Conservation (phyloP, 2,888 invertebrate genomes). For the Dascillus cervinus region DNA sequence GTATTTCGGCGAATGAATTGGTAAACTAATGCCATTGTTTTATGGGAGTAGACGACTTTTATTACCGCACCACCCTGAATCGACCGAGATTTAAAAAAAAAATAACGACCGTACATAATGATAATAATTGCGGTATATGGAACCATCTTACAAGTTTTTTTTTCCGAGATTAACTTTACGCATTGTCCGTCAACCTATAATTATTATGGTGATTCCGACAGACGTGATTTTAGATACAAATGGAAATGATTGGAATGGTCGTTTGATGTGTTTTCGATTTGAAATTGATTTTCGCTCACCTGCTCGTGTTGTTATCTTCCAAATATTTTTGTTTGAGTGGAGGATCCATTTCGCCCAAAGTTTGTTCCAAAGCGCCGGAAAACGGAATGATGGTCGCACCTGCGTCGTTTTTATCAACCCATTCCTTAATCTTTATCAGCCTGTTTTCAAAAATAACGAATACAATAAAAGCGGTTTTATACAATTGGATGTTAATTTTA, state of each 20-base stretch:
- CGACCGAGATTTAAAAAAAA: conserved; percentile 18
- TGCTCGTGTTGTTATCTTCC: conserved; percentile 74
- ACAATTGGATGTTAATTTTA: too few species aligned
- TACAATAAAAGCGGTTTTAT: too few species aligned
- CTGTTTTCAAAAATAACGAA: conserved; percentile 46
- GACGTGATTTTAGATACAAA: conserved; percentile 22
- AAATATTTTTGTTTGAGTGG: conserved; percentile 67
- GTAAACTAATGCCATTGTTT: conserved; percentile 24
- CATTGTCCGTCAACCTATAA: conserved; percentile 31
- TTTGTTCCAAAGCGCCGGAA: conserved; percentile 85
- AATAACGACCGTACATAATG: conserved; percentile 29
- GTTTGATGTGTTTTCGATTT: conserved; percentile 8
- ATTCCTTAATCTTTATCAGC: conserved; percentile 95
- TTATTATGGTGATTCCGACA: conserved; percentile 30
- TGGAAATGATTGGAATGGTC: conserved; percentile 8
- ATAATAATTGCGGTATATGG: conserved; percentile 29
- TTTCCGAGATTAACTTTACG: conserved; percentile 19
- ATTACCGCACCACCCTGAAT: conserved; percentile 13
- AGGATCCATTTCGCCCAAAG: conserved; percentile 74
- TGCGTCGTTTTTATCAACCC: conserved; percentile 96
- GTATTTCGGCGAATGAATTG: conserved; percentile 8
- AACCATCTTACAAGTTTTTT: conserved; percentile 22
- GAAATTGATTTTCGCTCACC: too few species aligned
- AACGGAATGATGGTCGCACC: conserved; percentile 93
- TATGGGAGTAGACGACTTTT: conserved; percentile 14